phyloP scores from a whole-genome alignment of 1,140 invertebrate species.

The Scaptomyza montana region DNA sequence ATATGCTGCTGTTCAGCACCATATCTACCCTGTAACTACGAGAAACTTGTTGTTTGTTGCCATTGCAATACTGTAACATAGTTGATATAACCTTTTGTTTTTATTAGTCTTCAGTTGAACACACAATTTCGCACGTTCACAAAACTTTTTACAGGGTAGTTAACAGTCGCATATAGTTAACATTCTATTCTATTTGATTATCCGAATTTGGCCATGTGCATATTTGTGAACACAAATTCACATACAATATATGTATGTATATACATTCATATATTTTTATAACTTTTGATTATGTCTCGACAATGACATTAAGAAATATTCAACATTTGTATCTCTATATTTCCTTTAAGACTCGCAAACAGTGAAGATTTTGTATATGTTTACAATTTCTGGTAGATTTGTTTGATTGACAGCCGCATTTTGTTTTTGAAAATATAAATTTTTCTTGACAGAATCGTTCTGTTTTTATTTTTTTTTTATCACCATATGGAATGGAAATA shows the following conservation, averaged over 20 bases:
- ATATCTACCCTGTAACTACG: background rate
- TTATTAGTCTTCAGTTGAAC: too few relatives aligned
- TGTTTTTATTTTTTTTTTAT: constrained; percentile 3
- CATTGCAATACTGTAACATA: too few relatives aligned
- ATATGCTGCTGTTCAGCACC: background rate
- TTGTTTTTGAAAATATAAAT: constrained; percentile 20
- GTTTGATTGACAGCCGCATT: constrained; percentile 63
- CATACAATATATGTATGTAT: background rate
- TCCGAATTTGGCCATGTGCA: background rate
- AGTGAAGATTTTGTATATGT: constrained; percentile 52
- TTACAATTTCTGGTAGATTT: constrained; percentile 32
- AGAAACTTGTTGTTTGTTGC: background rate
- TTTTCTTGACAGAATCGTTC: constrained; percentile 19
- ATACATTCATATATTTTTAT: constrained; percentile 25
- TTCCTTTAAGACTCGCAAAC: constrained; percentile 19
- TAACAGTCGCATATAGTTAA: background rate
- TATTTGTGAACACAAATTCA: constrained; percentile 5
- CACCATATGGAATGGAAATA: background rate
- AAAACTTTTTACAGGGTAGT: constrained; percentile 5
- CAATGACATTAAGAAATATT: constrained; percentile 50
- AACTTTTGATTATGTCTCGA: constrained; percentile 54
- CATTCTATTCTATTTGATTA: background rate
- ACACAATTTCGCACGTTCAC: background rate
- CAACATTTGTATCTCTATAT: constrained; percentile 15
- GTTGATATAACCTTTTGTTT: too few relatives aligned